A percentile compares a stretch with the other conserved stretches of the same genome.
These are phyloP conservation scores for Nephrotoma appendiculata DNA, from an alignment of 2,888 invertebrate species.

Conservation along the genomic window DNA sequence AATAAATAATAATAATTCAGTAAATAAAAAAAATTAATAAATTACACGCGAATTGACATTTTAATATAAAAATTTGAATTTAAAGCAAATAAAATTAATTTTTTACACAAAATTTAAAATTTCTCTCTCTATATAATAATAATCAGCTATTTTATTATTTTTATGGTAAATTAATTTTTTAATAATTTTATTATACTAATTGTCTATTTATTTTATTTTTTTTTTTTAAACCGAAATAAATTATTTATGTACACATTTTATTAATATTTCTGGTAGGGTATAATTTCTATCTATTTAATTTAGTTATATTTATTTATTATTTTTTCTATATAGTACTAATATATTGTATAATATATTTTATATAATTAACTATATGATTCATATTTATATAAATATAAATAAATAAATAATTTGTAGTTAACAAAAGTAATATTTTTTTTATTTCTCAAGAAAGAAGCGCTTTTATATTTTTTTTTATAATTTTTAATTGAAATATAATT, in stretches of 20 bases:
- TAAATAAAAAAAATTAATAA: not conserved
- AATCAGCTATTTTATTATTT: not conserved
- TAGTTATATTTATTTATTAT: not conserved
- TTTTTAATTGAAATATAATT: not conserved
- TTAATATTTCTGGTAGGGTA: not conserved
- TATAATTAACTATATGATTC: not conserved
- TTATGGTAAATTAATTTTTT: not conserved
- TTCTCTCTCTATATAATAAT: not conserved
- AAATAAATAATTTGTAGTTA: not conserved
- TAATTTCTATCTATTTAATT: not conserved
- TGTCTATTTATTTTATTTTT: not conserved
- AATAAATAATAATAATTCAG: not conserved
- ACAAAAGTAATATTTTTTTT: not conserved
- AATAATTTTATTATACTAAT: not conserved
- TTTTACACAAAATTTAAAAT: not conserved
- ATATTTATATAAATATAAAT: not conserved
- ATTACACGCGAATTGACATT: not conserved
- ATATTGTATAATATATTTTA: not conserved
- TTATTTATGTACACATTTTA: not conserved
- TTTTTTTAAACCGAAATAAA: not conserved
- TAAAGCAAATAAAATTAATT: not conserved
- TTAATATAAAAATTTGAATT: not conserved
- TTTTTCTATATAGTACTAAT: not conserved
- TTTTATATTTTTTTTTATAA: not conserved
- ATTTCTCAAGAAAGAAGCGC: not conserved